Base-by-base conservation (phyloP, 2,888 invertebrate genomes). In the Cepaea hortensis region DNA sequence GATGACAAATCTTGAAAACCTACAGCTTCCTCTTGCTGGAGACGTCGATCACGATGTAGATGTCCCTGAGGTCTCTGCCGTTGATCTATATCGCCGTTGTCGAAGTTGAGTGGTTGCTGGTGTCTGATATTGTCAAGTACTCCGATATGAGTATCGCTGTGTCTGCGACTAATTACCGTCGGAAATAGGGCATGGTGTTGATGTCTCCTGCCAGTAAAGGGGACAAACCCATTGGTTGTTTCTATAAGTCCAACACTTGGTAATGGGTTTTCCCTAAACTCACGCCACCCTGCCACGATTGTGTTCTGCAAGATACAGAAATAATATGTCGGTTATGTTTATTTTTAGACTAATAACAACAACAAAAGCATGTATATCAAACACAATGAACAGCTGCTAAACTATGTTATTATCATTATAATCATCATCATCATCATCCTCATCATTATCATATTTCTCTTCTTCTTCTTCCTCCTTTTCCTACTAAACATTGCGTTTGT, bases 231-330 rank as follows among this genome's bases (percentile, higher is more conserved):
- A 35, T 81, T 18, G 35, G 50, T 50, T 20, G 68, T 72, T 46
- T 85, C 81, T 11, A 73, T 61, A 35, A 81, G 62, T 9, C 81
- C 81, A 73, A 85, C 80, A 85, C 85, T 81, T 48, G 85, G 81
- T 20, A 85, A 23, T 61, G 85, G 72, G 73, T 55, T 35, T 3
- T 85, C 75, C 15, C 73, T 55, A 46, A 85, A 73, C 46, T 85
- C 85, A 46, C 85, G 77, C 85, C 85, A 85, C 72, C 86, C 86
- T 61, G 86, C 82, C 81, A 86, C 86, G 86, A 48, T 81, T 75
- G 81, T 46, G 9, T 5, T 20, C 73, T 73, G 50, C 11, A 35
- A 80, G 48, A 70, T 13, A 85, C 48, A 81, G 0, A 81, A 76
- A 55, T 76, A 50, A 76, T 50, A 77, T 3, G 3, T 55, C 11